Base-by-base conservation (phyloP, 2,888 invertebrate genomes). In the Drosophila austrosaltans region DNA sequence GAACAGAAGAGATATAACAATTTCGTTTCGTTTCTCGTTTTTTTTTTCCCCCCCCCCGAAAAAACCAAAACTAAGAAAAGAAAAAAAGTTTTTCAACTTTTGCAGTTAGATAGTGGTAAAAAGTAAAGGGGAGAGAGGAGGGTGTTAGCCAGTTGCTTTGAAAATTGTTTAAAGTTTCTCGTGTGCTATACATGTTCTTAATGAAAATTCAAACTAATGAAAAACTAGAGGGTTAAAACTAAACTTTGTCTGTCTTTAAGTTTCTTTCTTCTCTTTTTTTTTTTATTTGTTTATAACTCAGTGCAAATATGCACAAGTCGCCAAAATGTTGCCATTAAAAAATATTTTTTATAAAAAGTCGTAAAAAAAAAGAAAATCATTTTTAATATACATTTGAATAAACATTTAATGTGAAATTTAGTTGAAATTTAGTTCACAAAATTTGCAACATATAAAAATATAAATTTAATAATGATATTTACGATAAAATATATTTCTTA, bases 211-310 rank as follows among this genome's bases (percentile, higher is more conserved):
- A 25, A 42, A 61, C 25, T 12, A 16, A 36, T 28, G 42, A 42
- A 42, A 53, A 32, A 32, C n/a, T 39, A 62, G 48, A 32, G 60
- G 30, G 22, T 22, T 22, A 22, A 62, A 32, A 30, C 40, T 58
- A 58, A 58, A 32, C 58, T 58, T 58, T 39, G 12, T 48, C 48
- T 25, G 48, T 8, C 48, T 22, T 22, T 16, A 25, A 25, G 22
- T 48, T 40, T 10, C 0, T 48, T 22, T 48, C 10, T 8, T 22
- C n/a, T 44, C 20, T 25, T 48, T 25, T 12, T 48, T 48, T 48
- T 48, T 48, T 2, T 20, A 5, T 8, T 48, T 36, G 1, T 36
- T 10, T 36, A 32, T 5, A 32, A 32, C 22, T 22, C 10, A 22
- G 48, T 32, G 8, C 25, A 25, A 48, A 25, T 48, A 25, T 48